Conservation (phyloP, 2,113 vertebrate species). For the Eidolon helvum region DNA sequence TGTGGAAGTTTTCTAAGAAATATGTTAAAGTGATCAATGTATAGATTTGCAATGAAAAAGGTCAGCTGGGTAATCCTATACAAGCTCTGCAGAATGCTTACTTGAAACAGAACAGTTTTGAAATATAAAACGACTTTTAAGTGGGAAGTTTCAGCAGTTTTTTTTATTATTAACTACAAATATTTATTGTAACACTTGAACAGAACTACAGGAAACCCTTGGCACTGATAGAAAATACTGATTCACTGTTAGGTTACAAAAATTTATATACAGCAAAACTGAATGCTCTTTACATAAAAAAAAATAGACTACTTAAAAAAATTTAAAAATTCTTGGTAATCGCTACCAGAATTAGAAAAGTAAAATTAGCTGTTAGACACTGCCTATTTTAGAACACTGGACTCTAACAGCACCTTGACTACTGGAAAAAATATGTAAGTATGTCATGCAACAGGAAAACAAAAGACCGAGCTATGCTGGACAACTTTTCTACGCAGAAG, state of each 20-base stretch:
- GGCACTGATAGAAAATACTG: conserved; percentile 94
- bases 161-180: conserved; percentile 86
- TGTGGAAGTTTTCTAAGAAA: neutral
- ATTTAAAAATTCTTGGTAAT: conserved; percentile 85
- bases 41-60: neutral
- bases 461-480: conserved; percentile 88
- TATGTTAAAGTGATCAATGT: neutral
- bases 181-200: conserved; percentile 91
- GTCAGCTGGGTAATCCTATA: neutral
- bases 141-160: neutral
- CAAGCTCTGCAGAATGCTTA: neutral
- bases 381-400: conserved; percentile 88
- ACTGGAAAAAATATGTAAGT: conserved; percentile 83
- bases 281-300: conserved; percentile 95
- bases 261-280: conserved; percentile 98
- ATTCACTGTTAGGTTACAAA: conserved; percentile 96
- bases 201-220: conserved; percentile 92
- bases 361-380: conserved; percentile 89
- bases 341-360: conserved; percentile 88
- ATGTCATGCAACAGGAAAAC: conserved; percentile 92
- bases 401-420: conserved; percentile 93
- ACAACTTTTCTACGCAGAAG: conserved; percentile 86
- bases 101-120: neutral
- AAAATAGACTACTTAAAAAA: conserved; percentile 89
- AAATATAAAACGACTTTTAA: neutral